phyloP scores from a whole-genome alignment of 2,113 vertebrate genomes.

The Theristicus caerulescens region DNA sequence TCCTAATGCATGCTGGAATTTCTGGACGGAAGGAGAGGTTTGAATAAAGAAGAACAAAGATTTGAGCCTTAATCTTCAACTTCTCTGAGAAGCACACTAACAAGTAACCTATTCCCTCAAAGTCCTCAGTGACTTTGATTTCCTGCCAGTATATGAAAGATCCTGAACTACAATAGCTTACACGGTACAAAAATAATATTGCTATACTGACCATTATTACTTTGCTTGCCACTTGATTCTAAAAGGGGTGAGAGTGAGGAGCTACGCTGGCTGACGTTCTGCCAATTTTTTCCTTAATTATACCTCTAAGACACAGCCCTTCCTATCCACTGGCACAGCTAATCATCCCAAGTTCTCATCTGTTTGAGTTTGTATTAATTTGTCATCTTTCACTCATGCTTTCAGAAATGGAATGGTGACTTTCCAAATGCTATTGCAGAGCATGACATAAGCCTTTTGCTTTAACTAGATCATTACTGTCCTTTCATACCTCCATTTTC shows the following conservation, averaged over 20 bases:
- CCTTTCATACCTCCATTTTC: neutral
- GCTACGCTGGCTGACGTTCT: neutral
- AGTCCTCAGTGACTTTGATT: neutral
- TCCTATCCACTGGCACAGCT: neutral
- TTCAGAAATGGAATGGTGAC: neutral
- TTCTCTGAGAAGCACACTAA: neutral
- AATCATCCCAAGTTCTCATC: neutral
- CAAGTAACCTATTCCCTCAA: neutral
- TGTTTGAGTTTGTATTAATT: neutral
- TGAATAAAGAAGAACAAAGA: neutral
- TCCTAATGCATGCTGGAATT: neutral
- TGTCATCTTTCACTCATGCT: neutral
- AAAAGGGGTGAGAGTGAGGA: neutral
- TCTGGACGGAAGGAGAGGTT: neutral
- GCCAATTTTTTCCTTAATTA: neutral
- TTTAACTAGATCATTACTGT: neutral
- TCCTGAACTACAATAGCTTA: neutral
- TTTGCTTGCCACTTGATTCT: neutral
- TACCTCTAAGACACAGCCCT: neutral
- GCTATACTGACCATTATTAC: neutral
- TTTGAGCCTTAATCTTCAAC: neutral
- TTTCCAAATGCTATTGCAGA: neutral
- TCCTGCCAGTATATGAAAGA: neutral
- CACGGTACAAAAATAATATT: neutral
- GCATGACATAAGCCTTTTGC: neutral